Conservation (phyloP, 2,888 invertebrate genomes). For the Drosophila emarginata region DNA sequence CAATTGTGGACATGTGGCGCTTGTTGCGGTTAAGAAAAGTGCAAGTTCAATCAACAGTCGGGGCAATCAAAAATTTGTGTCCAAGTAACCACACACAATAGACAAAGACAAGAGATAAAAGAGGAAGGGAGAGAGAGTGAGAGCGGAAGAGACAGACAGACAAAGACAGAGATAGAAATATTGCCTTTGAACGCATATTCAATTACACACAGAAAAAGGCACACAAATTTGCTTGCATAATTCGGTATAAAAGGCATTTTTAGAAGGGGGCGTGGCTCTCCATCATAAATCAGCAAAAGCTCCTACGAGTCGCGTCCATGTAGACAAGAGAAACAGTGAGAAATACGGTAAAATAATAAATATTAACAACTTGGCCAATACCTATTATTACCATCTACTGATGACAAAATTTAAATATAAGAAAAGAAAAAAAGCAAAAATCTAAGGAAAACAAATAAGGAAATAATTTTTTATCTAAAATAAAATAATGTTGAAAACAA, state of each 20-base stretch:
- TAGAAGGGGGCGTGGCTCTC: background rate
- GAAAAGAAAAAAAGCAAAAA: no score
- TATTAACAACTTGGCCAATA: background rate
- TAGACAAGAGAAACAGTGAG: background rate
- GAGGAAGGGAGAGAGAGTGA: conserved; percentile 17
- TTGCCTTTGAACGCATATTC: conserved; percentile 57
- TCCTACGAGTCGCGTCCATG: conserved; percentile 7
- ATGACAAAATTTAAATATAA: no score
- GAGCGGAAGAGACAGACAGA: background rate
- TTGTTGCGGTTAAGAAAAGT: conserved; percentile 32
- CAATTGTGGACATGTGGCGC: conserved; percentile 22
- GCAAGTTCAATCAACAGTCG: conserved; percentile 42
- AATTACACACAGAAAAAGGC: conserved; percentile 52
- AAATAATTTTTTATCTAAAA: no score
- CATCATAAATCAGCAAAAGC: conserved; percentile 37
- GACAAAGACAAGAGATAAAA: conserved; percentile 18
- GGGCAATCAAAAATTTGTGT: conserved; percentile 18
- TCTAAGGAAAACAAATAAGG: no score
- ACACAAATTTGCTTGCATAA: conserved; percentile 50
- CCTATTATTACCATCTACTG: background rate
- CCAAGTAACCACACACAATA: conserved; percentile 22
- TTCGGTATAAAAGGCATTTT: conserved; percentile 24
- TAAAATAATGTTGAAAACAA: no score
- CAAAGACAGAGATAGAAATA: background rate
- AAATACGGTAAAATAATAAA: background rate